phyloP scores from a whole-genome alignment of 2,888 invertebrate species.

The Stegana nigrithorax region DNA sequence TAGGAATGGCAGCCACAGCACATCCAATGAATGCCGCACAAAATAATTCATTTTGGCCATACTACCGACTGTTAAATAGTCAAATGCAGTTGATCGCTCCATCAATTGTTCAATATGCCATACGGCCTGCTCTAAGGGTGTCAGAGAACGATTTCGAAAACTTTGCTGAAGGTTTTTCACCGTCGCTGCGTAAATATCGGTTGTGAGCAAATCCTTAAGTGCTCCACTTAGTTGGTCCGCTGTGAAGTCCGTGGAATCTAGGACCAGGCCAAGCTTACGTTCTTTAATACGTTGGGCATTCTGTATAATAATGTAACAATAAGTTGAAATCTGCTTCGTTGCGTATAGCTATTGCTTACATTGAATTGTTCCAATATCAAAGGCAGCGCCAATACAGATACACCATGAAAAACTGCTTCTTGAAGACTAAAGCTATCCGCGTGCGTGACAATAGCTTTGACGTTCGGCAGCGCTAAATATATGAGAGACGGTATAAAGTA shows the following conservation, averaged over 20 bases:
- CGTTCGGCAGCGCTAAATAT: constrained; percentile 50
- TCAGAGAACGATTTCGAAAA: constrained; percentile 32
- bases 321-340: no score
- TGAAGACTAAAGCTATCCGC: constrained; percentile 57
- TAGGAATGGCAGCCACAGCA: constrained; percentile 29
- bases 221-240: constrained; percentile 19
- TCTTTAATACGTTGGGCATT: constrained; percentile 44
- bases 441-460: constrained; percentile 58
- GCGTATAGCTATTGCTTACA: constrained; percentile 30
- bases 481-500: no score
- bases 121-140: constrained; percentile 40
- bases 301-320: constrained; percentile 24
- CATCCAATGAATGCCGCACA: constrained; percentile 39
- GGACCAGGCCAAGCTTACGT: constrained; percentile 37
- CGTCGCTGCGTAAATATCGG: background rate
- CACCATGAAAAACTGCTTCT: constrained; percentile 58
- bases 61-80: constrained; percentile 23
- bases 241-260: constrained; percentile 14
- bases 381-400: constrained; percentile 61
- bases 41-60: constrained; percentile 30
- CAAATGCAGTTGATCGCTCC: constrained; percentile 28
- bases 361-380: constrained; percentile 56
- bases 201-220: constrained; percentile 26
- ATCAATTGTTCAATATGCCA: constrained; percentile 48
- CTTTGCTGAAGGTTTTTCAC: constrained; percentile 30